Percentiles rank a stretch among this genome's conserved stretches.
Conservation (phyloP, 2,888 invertebrate genomes). For the Oscheius sp. region DNA sequence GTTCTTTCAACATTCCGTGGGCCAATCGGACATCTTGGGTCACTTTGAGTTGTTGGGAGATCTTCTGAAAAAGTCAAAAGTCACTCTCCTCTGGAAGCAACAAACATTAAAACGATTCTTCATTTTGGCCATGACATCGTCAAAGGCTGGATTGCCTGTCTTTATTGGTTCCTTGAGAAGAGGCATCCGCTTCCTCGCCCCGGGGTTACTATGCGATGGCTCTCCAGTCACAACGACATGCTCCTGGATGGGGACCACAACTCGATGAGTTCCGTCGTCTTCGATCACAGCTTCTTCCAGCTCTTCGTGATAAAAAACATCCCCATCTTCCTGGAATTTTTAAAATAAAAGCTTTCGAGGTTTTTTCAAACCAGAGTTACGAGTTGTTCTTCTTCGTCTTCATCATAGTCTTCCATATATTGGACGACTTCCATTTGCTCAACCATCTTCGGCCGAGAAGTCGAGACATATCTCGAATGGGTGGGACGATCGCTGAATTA, state of each 20-base stretch:
- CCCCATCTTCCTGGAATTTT: constrained; percentile 3
- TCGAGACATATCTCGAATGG: constrained; percentile 7
- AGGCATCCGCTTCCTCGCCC: constrained; percentile 24
- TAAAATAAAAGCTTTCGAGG: neutral
- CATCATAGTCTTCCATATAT: constrained; percentile 21
- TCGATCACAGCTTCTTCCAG: constrained; percentile 4
- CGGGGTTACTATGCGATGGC: neutral
- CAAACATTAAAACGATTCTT: constrained; percentile 27
- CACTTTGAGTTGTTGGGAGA: constrained; percentile 27
- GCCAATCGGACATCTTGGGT: constrained; percentile 23
- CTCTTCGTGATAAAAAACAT: constrained; percentile 7
- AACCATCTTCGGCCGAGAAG: neutral
- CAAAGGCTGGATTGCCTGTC: constrained; percentile 29
- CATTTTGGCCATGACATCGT: constrained; percentile 25
- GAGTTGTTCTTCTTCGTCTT: constrained; percentile 9
- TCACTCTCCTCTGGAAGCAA: neutral
- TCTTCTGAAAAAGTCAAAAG: constrained; percentile 19
- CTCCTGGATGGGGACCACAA: neutral
- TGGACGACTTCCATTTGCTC: constrained; percentile 18
- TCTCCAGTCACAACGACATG: neutral
- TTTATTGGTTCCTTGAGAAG: constrained; percentile 29
- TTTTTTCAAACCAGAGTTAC: constrained; percentile 14
- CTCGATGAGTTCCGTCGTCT: constrained; percentile 1
- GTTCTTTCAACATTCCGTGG: constrained; percentile 25
- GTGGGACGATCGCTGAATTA: neutral